Evolutionary conservation across 2,113 vertebrate species (phyloP).

Genomic region (Tringa solitaria): DNA sequence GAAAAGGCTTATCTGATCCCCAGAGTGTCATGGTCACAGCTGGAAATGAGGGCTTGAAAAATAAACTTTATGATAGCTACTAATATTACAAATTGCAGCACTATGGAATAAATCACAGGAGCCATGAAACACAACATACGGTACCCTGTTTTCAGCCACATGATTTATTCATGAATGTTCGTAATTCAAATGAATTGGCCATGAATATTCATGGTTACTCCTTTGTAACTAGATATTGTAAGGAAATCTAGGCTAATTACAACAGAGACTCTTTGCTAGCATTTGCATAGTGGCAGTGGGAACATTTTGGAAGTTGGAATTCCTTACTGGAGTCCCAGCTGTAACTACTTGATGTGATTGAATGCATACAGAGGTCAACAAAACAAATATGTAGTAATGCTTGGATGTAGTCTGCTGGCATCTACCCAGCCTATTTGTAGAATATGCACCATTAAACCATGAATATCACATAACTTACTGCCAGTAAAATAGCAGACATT

Average conservation of each 20-base stretch:
- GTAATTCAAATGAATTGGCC: conserved; percentile 55
- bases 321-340: conserved; percentile 42
- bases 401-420: conserved; percentile 48
- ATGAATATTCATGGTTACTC: conserved; percentile 69
- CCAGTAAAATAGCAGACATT: conserved; percentile 13
- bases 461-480: conserved; percentile 55
- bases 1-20: conserved; percentile 30
- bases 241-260: conserved; percentile 68
- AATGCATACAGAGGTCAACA: conserved; percentile 42
- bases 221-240: conserved; percentile 68
- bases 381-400: conserved; percentile 25
- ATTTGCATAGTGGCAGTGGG: conserved; percentile 42
- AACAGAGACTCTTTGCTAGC: conserved; percentile 28
- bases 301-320: conserved; percentile 62
- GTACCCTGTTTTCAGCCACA: conserved; percentile 56
- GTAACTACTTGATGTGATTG: conserved; percentile 44
- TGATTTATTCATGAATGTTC: conserved; percentile 73
- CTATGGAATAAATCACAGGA: conserved; percentile 63
- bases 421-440: conserved; percentile 22
- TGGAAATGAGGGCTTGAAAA: conserved; percentile 63
- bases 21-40: conserved; percentile 50
- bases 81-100: conserved; percentile 69
- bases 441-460: conserved; percentile 44
- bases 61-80: conserved; percentile 68
- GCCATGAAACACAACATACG: conserved; percentile 62